Percentiles rank a stretch among this genome's conserved stretches.
Evolutionary conservation across 2,113 vertebrate genomes (phyloP).

Genomic region (Etia nguti): DNA sequence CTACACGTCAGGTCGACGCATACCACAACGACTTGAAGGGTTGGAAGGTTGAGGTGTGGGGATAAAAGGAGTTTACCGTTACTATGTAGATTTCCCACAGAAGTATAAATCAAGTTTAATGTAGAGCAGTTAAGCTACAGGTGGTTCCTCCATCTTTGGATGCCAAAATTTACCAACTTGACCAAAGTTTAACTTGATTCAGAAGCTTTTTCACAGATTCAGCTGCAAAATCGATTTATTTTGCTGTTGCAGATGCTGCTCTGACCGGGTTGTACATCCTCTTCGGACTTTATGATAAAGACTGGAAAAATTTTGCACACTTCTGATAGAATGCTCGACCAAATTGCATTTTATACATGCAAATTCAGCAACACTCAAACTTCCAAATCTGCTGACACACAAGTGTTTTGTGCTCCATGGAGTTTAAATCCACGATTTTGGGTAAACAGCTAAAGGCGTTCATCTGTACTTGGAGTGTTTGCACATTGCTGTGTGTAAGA

Average conservation of each 20-base stretch:
- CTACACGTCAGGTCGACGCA: not conserved
- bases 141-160: not conserved
- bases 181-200: not conserved
- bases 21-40: not conserved
- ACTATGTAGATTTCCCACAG: not conserved
- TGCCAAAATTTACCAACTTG: not conserved
- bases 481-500: constrained; percentile 54
- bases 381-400: constrained; percentile 9
- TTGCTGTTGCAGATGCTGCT: not conserved
- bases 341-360: not conserved
- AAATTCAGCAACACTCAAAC: not conserved
- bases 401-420: not conserved
- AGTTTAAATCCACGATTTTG: not conserved
- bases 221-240: not conserved
- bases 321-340: not conserved
- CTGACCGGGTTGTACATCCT: not conserved
- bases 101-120: not conserved
- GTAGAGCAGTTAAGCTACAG: not conserved
- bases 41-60: not conserved
- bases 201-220: not conserved
- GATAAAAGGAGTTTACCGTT: not conserved
- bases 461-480: constrained; percentile 38
- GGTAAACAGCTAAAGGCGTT: constrained; percentile 14
- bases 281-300: not conserved
- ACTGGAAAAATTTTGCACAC: not conserved